Base-by-base conservation (phyloP, 2,113 vertebrate species). In the Nibea coibor region DNA sequence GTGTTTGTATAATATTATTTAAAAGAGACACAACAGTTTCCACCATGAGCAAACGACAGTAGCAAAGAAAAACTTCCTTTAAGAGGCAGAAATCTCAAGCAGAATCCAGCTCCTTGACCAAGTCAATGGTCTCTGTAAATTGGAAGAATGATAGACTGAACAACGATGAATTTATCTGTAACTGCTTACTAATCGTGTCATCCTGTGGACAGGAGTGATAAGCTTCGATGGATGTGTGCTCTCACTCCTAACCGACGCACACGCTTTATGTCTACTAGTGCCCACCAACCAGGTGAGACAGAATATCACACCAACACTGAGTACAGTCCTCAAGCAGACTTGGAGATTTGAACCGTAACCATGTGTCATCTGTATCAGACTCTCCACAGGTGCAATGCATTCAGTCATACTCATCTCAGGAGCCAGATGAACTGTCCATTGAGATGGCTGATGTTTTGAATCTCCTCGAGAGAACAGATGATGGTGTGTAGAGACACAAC, bases 341-440 rank as follows among this genome's bases (percentile, higher is more conserved):
- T 58, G 39, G 31, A 66, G 28, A 39, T 31, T 16, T 47, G 19
- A 68, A 59, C 15, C 77, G 3, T 72, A 51, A 0, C 57, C 24
- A 14, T 85, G 15, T 63, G 26, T 82, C 26, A 12, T 85, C 22
- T 81, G 11, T 71, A 4, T 84, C 81, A 96, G 98, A 98, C 90
- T 97, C 97, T 82, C 96, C 97, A 0, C 98, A 99, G 95, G 97
- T 99, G 72, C 98, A 99, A 91, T 99, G 98, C 2, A 96, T 99
- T 75, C 98, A 98, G 91, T 97, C 97, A 0, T 98, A 98, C 0
- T 93, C 96, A 28, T 96, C 97, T 82, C 98, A 99, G 93, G 96
- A 99, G 86, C 96, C 97, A 0, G 98, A 99, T 4, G 98, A 99
- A 88, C 94, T 99, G 66, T 97, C 97, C 2, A 93, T 99, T 62